phyloP scores from a whole-genome alignment of 2,888 invertebrate species.

The Flexamia atlantica region DNA sequence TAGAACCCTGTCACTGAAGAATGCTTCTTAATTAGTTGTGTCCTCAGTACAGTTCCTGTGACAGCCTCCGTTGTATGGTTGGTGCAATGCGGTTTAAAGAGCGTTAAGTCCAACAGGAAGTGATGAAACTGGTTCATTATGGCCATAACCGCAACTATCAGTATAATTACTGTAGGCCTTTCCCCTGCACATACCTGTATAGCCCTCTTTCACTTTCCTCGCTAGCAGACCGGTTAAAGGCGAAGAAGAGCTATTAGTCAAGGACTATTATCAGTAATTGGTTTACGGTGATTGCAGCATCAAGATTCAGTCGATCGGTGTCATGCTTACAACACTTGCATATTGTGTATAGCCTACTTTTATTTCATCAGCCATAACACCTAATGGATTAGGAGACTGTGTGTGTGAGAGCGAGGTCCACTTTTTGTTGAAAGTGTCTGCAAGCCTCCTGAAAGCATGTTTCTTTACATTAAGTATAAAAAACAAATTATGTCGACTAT shows the following conservation, averaged over 20 bases:
- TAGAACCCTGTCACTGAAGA: too few relatives aligned
- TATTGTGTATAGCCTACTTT: too few relatives aligned
- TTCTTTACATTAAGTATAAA: too few relatives aligned
- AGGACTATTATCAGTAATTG: neutral
- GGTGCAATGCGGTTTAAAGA: neutral
- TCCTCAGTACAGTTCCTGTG: neutral
- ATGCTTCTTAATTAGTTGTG: neutral
- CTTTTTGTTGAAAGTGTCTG: too few relatives aligned
- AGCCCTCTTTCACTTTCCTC: constrained; percentile 29
- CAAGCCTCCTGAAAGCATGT: too few relatives aligned
- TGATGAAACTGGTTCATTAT: constrained; percentile 36
- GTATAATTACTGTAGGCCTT: constrained; percentile 23
- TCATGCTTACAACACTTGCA: too few relatives aligned
- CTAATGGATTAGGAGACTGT: too few relatives aligned
- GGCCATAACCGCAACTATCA: constrained; percentile 21
- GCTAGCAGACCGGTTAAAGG: neutral
- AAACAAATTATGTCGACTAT: too few relatives aligned
- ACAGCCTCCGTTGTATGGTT: neutral
- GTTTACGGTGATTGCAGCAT: neutral
- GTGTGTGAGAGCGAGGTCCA: too few relatives aligned
- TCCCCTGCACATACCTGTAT: constrained; percentile 1
- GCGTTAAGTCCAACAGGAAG: constrained; percentile 11
- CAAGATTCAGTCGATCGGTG: neutral
- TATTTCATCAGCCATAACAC: too few relatives aligned
- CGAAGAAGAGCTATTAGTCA: neutral